phyloP scores from a whole-genome alignment of 1,140 invertebrate genomes.

The Caenorhabditis remanei region DNA sequence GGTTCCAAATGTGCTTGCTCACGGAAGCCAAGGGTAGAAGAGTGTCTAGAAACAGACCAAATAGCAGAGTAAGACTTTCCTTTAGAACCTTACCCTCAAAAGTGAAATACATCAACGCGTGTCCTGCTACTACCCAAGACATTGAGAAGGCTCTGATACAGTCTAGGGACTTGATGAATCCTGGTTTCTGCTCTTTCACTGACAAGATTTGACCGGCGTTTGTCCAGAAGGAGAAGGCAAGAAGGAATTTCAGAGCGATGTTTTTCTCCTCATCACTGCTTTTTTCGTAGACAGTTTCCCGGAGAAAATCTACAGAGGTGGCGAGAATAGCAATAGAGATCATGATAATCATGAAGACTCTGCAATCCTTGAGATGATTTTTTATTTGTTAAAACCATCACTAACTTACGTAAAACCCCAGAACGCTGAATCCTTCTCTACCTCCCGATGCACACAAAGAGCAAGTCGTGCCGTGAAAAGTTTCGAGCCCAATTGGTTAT shows the following conservation, averaged over 20 bases:
- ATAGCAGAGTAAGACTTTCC: no score
- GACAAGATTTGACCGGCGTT: conserved; percentile 66
- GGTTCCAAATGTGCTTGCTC: conserved; percentile 27
- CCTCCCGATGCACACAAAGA: background rate
- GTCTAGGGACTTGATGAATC: conserved; percentile 69
- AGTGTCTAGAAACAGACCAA: conserved; percentile 59
- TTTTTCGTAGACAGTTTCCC: background rate
- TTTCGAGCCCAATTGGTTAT: conserved; percentile 28
- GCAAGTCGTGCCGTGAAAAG: conserved; percentile 18
- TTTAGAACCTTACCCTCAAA: conserved; percentile 12
- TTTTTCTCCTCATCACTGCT: background rate
- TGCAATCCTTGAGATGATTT: background rate
- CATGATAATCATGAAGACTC: conserved; percentile 2
- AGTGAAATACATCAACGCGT: conserved; percentile 64
- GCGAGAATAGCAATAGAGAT: background rate
- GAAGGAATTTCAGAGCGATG: conserved; percentile 31
- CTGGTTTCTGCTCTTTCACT: conserved; percentile 22
- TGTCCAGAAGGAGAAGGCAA: conserved; percentile 67
- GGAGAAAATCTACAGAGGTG: background rate
- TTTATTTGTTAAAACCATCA: background rate
- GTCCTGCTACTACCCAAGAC: conserved; percentile 77
- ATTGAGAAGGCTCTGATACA: conserved; percentile 78
- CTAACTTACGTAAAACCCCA: conserved; percentile 30
- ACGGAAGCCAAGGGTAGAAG: background rate
- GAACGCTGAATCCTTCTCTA: conserved; percentile 19